Base-by-base conservation (phyloP, 2,888 invertebrate species). In the Hipparchia semele region DNA sequence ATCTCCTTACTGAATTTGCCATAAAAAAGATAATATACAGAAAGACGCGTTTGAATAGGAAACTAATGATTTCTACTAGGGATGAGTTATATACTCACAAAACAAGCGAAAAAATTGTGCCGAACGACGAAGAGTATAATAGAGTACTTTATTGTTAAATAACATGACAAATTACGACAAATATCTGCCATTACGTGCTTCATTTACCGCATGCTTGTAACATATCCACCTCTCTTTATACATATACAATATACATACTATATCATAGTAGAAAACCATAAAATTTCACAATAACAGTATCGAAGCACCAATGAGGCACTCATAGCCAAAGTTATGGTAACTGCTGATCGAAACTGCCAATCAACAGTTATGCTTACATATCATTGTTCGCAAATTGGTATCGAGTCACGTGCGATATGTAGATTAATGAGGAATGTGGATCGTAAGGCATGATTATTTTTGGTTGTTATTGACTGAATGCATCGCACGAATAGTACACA, bases 361-460 rank as follows among this genome's bases (percentile, higher is more conserved):
- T 68, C 70, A 67, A 51, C 64, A 60, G 58, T 68, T 33, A 65
- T 9, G 23, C 51, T 23, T 60, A 49, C 61, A 53, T 61, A 65
- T 64, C 74, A 72, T 72, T 64, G 74, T 70, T 70, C 73, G 70
- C 54, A 69, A 70, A 68, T 72, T 64, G 39, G 23, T 72, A 49
- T 46, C 54, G 33, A 70, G 72, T 76, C 75, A 76, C 75, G 75
- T 74, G 70, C 74, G 51, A 68, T 74, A 70, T 69, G 72, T 68
- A 56, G 64, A 54, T 71, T 70, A 74, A 76, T 75, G 69, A 70
- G 72, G 70, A 69, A 65, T 54, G 72, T 68, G 58, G 12, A 51
- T 13, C 8, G 59, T 12, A 49, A 51, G 33, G 46, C 59, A 49
- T 68, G 59, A 39, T 49, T 59, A 60, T 1, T n/a, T 67, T 58